Base-by-base conservation (phyloP, 2,113 vertebrate species). In the Amphiprion percula region DNA sequence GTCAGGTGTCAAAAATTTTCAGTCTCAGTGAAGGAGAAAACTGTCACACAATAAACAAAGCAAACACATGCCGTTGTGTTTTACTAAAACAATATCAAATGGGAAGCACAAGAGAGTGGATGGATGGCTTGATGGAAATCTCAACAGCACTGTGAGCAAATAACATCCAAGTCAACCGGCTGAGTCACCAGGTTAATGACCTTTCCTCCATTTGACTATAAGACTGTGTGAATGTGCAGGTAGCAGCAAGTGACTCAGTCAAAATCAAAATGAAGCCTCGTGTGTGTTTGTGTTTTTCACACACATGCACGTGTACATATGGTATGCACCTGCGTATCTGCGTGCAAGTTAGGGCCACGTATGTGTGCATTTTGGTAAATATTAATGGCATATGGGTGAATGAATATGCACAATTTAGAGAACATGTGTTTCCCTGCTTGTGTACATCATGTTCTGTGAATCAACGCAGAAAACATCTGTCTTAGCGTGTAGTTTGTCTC, bases 361-460 rank as follows among this genome's bases (percentile, higher is more conserved):
- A 39, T 50, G 52, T 53, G 58, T 65, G 49, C 41, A 44, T 44
- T 44, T 44, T 15, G 4, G 41, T 44, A n/a, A 4, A 16, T 16
- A 52, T 52, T 37, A 37, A n/a, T 52, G 49, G 15, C 17, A 19
- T 2, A 73, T 58, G 81, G 62, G 4, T 82, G 69, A 60, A 54
- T 69, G 69, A 16, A 41, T 28, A 50, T 70, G 63, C 73, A 47
- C 55, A 74, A 61, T 37, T 74, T 65, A 71, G 76, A 64, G 19
- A 64, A 58, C 60, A 58, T 76, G 33, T 60, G 83, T 56, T 19
- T 9, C 16, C 49, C 5, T 44, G 56, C 52, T 53, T 54, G 17
- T 68, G 52, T 68, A 24, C 24, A 17, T 72, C 15, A 19, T 15
- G 19, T 52, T 63, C n/a, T 61, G 68, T 55, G 28, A 47, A 37